Conservation (phyloP, 2,888 invertebrate species). For the Macroteleia sp. region DNA sequence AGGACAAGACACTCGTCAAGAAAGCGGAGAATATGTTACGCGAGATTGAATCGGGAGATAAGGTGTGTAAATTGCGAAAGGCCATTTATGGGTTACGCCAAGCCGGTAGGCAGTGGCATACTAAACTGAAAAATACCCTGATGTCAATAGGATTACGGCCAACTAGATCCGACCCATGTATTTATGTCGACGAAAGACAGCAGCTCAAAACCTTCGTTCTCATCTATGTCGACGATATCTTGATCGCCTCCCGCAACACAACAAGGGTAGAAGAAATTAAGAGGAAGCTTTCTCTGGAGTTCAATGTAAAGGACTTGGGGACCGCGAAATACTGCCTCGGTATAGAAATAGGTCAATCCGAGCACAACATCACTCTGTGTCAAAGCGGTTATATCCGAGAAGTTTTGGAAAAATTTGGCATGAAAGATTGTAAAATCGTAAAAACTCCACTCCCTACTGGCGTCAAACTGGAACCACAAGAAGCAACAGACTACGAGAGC, state of each 20-base stretch:
- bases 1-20: neutral
- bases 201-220: neutral
- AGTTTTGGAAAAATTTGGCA: neutral
- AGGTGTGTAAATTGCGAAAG: neutral
- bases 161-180: neutral
- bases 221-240: neutral
- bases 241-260: neutral
- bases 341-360: neutral
- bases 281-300: neutral
- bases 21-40: neutral
- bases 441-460: neutral
- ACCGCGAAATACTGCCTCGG: neutral
- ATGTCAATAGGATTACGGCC: neutral
- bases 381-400: neutral
- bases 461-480: neutral
- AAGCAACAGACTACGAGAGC: neutral
- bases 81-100: neutral
- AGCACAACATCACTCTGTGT: neutral
- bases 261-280: neutral
- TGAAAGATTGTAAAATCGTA: neutral
- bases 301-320: neutral
- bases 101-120: neutral
- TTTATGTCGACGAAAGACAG: neutral
- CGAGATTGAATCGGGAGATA: neutral
- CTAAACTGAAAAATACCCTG: neutral